A percentile compares a stretch with the other conserved stretches of the same genome.
Evolutionary conservation across 2,888 invertebrate species (phyloP).

Genomic region (Acrobasis suavella): DNA sequence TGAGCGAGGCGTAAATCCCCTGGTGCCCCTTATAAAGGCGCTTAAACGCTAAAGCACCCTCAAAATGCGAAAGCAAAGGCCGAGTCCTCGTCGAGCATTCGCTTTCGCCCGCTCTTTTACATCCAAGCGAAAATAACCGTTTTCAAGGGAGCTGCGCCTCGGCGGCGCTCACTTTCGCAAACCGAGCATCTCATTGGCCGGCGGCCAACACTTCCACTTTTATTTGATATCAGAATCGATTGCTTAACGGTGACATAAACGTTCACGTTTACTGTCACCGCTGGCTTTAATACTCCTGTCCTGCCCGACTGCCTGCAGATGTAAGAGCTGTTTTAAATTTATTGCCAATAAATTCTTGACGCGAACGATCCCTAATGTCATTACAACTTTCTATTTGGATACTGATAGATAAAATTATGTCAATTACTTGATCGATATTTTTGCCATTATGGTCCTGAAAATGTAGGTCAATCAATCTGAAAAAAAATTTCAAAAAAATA

Average conservation of each 20-base stretch:
- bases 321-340: slow-evolving; percentile 62
- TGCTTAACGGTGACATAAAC: slow-evolving; percentile 71
- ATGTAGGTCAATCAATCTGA: neutral
- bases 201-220: slow-evolving; percentile 68
- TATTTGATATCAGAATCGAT: slow-evolving; percentile 70
- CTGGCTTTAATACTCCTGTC: slow-evolving; percentile 59
- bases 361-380: slow-evolving; percentile 38
- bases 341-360: slow-evolving; percentile 57
- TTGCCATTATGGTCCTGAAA: neutral
- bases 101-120: slow-evolving; percentile 69
- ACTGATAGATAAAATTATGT: neutral
- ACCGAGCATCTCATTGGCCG: slow-evolving; percentile 66
- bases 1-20: slow-evolving; percentile 59
- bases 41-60: slow-evolving; percentile 64
- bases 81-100: slow-evolving; percentile 63
- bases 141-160: slow-evolving; percentile 57
- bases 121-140: slow-evolving; percentile 62
- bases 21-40: slow-evolving; percentile 54
- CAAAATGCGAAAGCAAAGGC: slow-evolving; percentile 65
- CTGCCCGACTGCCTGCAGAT: slow-evolving; percentile 49
- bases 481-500: neutral
- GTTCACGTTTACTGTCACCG: slow-evolving; percentile 66
- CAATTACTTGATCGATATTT: slow-evolving; percentile 1
- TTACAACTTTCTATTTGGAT: neutral
- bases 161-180: slow-evolving; percentile 48